These are phyloP conservation scores for Tanytarsus gracilentus DNA, from an alignment of 2,888 invertebrate genomes.

Conservation along the genomic window DNA sequence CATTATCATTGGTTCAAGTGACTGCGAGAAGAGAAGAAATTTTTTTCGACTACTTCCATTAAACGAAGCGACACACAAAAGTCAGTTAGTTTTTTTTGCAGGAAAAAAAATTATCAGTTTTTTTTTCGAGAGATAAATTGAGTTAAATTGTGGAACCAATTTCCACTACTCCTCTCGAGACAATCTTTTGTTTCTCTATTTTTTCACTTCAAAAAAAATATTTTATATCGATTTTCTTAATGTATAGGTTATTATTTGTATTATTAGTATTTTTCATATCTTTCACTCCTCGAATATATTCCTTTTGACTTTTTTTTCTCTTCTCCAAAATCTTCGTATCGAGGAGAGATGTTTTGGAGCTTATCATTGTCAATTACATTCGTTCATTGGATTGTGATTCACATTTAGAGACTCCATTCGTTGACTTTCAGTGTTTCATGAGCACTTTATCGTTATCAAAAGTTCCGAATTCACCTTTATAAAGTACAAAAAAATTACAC, in stretches of 20 bases:
- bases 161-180: background rate
- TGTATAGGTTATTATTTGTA: constrained; percentile 29
- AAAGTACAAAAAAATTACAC: constrained; percentile 27
- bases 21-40: background rate
- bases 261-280: constrained; percentile 29
- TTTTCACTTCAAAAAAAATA: constrained; percentile 27
- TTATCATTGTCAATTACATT: constrained; percentile 8
- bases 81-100: background rate
- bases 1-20: constrained; percentile 29
- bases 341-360: constrained; percentile 12
- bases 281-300: constrained; percentile 29
- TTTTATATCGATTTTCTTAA: constrained; percentile 29
- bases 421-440: constrained; percentile 10
- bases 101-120: background rate
- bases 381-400: background rate
- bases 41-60: constrained; percentile 13
- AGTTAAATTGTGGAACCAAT: background rate
- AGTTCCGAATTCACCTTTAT: constrained; percentile 22
- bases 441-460: constrained; percentile 26
- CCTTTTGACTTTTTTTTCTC: constrained; percentile 24
- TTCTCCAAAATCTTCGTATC: constrained; percentile 20
- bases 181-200: constrained; percentile 3
- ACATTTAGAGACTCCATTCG: constrained; percentile 3
- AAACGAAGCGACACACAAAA: constrained; percentile 14
- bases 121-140: constrained; percentile 3